These are phyloP conservation scores for Psittacula derbiana DNA, from an alignment of 2,797 vertebrate genomes.

Conservation along the genomic window DNA sequence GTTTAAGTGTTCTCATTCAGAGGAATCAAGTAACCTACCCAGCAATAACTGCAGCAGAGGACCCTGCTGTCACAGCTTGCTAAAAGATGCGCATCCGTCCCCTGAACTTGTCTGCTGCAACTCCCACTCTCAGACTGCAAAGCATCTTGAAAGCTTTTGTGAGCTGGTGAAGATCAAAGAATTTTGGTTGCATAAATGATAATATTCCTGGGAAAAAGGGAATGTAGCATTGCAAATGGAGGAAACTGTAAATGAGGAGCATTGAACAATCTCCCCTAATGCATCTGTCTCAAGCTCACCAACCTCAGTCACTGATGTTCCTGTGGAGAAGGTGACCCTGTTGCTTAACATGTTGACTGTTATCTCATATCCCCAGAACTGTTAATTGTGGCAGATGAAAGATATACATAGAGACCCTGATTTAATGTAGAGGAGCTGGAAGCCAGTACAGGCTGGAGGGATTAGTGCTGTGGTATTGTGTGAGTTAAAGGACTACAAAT, in stretches of 20 bases:
- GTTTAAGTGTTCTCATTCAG: background rate
- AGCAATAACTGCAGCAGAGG: background rate
- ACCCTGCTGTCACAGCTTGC: background rate
- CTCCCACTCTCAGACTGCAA: background rate
- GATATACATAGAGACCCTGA: background rate
- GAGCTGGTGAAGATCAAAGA: constrained; percentile 23
- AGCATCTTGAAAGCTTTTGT: constrained; percentile 25
- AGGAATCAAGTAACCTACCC: background rate
- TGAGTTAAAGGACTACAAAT: background rate
- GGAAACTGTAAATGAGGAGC: background rate
- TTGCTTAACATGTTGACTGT: background rate
- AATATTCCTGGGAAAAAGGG: background rate
- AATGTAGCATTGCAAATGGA: background rate
- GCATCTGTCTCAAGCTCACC: background rate
- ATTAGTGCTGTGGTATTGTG: background rate
- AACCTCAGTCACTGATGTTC: background rate
- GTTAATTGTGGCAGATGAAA: background rate
- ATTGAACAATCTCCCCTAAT: background rate
- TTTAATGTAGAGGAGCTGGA: background rate
- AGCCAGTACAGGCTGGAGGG: background rate
- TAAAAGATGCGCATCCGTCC: background rate
- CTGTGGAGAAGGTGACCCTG: background rate
- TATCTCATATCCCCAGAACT: background rate
- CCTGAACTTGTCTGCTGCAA: background rate
- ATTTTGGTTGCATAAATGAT: background rate